phyloP scores from a whole-genome alignment of 2,888 invertebrate genomes.

The Thelaira solivaga region DNA sequence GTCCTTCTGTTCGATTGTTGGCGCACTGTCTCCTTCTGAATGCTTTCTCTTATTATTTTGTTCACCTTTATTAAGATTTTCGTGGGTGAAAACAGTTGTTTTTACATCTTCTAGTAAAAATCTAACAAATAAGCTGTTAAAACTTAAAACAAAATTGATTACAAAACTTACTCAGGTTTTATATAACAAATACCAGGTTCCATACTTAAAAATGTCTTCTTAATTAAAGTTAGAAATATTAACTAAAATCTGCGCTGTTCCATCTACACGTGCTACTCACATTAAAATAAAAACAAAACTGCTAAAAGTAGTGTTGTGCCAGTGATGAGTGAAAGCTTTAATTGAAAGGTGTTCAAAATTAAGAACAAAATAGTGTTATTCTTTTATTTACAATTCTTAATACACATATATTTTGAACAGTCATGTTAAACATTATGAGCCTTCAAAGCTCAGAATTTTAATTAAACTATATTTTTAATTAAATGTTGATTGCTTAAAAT shows the following conservation, averaged over 20 bases:
- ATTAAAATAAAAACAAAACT: slow-evolving; percentile 24
- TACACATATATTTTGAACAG: too few relatives aligned
- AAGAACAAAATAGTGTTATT: too few relatives aligned
- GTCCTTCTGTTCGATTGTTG: not conserved
- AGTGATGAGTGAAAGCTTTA: not conserved
- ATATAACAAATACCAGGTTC: slow-evolving; percentile 76
- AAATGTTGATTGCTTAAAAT: too few relatives aligned
- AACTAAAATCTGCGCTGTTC: too few relatives aligned
- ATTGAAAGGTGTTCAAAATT: too few relatives aligned
- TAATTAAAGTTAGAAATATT: not conserved
- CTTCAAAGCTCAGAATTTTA: too few relatives aligned
- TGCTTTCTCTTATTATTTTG: slow-evolving; percentile 34
- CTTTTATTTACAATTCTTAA: too few relatives aligned
- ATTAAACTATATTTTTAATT: too few relatives aligned
- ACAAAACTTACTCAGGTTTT: slow-evolving; percentile 70
- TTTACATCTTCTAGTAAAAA: slow-evolving; percentile 64
- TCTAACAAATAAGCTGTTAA: too few relatives aligned
- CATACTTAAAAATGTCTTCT: slow-evolving; percentile 65
- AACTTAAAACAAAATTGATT: not conserved
- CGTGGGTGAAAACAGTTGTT: slow-evolving; percentile 34
- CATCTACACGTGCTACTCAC: slow-evolving; percentile 54
- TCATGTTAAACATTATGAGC: too few relatives aligned
- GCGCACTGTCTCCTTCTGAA: not conserved
- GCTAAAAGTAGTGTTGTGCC: not conserved
- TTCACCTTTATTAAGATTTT: slow-evolving; percentile 63